A percentile compares a stretch with the other conserved stretches of the same genome.
These are phyloP conservation scores for Neoascia interrupta DNA, from an alignment of 2,888 invertebrate species.

Conservation along the genomic window DNA sequence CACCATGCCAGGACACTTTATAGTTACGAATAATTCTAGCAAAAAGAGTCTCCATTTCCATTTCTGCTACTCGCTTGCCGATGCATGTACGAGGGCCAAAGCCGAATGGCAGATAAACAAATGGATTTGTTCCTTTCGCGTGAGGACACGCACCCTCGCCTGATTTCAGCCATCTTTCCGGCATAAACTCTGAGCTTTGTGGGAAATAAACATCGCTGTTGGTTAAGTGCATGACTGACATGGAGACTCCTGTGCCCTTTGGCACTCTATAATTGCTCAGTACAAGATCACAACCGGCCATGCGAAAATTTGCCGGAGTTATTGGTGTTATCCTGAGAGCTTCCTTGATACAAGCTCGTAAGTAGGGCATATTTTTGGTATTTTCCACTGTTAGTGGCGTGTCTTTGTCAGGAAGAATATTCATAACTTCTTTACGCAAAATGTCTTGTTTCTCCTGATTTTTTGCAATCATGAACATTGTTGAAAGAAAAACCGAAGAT, in stretches of 20 bases:
- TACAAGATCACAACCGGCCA: constrained; percentile 82
- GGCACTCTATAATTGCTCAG: constrained; percentile 85
- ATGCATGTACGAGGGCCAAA: constrained; percentile 86
- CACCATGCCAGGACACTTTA: constrained; percentile 73
- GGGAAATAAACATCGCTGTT: constrained; percentile 84
- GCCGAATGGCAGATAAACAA: constrained; percentile 83
- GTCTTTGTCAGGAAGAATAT: constrained; percentile 77
- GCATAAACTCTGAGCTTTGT: constrained; percentile 83
- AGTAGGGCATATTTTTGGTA: constrained; percentile 82
- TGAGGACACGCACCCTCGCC: constrained; percentile 71
- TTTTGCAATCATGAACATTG: constrained; percentile 80
- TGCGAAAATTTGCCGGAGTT: constrained; percentile 82
- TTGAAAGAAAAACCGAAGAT: constrained; percentile 73
- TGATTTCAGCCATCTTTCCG: constrained; percentile 86
- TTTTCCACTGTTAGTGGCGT: constrained; percentile 79
- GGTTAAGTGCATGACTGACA: constrained; percentile 84
- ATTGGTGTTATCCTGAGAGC: constrained; percentile 84
- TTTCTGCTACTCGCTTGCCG: constrained; percentile 87
- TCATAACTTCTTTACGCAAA: constrained; percentile 82
- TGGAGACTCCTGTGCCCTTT: constrained; percentile 85
- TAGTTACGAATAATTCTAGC: constrained; percentile 78
- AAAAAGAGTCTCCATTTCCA: constrained; percentile 84
- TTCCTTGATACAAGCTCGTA: constrained; percentile 88
- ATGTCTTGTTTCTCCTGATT: constrained; percentile 85
- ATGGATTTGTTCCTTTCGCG: constrained; percentile 73